These are phyloP conservation scores for Xylophagus ater DNA, from an alignment of 2,888 invertebrate genomes.

Conservation along the genomic window DNA sequence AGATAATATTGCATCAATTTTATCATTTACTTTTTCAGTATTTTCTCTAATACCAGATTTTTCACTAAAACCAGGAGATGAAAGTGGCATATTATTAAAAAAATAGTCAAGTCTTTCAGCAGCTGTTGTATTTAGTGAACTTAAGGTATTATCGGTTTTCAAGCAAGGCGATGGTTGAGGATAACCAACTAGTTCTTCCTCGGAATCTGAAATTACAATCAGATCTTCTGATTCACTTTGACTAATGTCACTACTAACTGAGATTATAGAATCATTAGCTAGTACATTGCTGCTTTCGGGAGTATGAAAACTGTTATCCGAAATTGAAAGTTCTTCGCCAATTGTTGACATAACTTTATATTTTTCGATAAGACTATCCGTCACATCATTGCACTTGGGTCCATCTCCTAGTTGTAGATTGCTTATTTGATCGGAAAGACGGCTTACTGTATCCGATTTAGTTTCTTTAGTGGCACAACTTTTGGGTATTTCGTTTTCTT, in stretches of 20 bases:
- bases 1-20: neutral
- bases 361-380: neutral
- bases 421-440: neutral
- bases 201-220: too few relatives aligned
- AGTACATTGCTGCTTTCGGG: too few relatives aligned
- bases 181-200: too few relatives aligned
- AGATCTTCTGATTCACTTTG: too few relatives aligned
- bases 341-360: neutral
- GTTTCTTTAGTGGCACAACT: neutral
- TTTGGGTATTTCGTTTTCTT: neutral
- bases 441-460: neutral
- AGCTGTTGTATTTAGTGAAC: too few relatives aligned
- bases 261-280: too few relatives aligned
- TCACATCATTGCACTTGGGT: neutral
- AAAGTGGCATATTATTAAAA: constrained; percentile 2
- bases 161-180: too few relatives aligned
- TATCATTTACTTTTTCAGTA: constrained; percentile 4
- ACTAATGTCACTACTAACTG: too few relatives aligned
- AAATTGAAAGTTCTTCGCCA: too few relatives aligned
- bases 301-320: too few relatives aligned
- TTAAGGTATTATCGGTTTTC: too few relatives aligned
- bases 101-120: constrained; percentile 6
- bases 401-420: neutral
- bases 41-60: constrained; percentile 5
- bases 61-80: constrained; percentile 6